Base-by-base conservation (phyloP, 2,113 vertebrate species). In the Cichladusa arquata region DNA sequence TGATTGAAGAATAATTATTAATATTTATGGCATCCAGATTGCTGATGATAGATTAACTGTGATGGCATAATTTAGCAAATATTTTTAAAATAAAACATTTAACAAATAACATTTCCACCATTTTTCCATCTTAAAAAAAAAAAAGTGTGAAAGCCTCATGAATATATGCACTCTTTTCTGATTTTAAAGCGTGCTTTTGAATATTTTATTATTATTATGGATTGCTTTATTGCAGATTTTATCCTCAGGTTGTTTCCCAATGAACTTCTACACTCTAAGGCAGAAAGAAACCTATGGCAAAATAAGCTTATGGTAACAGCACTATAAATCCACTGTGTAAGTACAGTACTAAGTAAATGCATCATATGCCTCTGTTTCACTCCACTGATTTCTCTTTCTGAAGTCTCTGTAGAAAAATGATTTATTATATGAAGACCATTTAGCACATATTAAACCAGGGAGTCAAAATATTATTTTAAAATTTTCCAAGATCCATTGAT, bases 11-110 rank as follows among this genome's bases (percentile, higher is more conserved):
- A 86, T 77, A 73, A 95, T 93, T 82, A 88, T 95, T 95, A 95
- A 94, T 94, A 95, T 93, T 94, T 70, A 93, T 94, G 62, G 38
- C 44, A 66, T 94, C 92, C 64, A 74, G 88, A 90, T 81, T 90
- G 82, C 62, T 47, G 54, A 26, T 77, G 71, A 83, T 65, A 61
- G 81, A 77, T 94, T 95, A 93, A 93, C 54, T 2, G 3, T 1
- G 16, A 74, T 74, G 80, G 76, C 82, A 88, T 95, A 92, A 92
- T 90, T 92, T 93, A 96, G 88, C 79, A 93, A 95, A 95, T 79
- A 88, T 90, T 95, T 96, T 94, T 24, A 40, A 91, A 93, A 93
- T 76, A 76, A 94, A 94, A 69, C 81, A 65, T 86, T 93, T 72
- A 92, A 65, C 80, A 86, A 94, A 90, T 54, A 95, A 47, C 29